Base-by-base conservation (phyloP, 2,888 invertebrate species). In the Standfussiana lucernea region DNA sequence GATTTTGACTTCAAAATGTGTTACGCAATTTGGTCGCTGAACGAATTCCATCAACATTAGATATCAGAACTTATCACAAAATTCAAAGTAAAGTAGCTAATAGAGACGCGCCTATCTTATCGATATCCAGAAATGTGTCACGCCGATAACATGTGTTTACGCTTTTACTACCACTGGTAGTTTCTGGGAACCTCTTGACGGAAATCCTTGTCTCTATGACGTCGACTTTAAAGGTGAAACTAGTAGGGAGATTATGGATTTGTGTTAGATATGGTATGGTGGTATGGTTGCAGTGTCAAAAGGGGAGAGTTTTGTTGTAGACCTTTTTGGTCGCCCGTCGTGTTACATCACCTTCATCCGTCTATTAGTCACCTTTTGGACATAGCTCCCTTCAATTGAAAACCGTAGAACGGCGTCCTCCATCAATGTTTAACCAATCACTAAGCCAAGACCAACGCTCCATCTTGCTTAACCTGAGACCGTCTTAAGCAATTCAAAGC, bases 61-160 rank as follows among this genome's bases (percentile, higher is more conserved):
- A 77, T 85, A 85, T 75, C 73, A 40, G 15, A 50, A 67, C 18
- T 72, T 73, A 80, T 81, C 70, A 75, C 35, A 45, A 53, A 50
- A 75, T 82, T 83, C 84, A 77, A 83, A 83, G 50, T 77, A 71
- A 71, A 85, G 83, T 85, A 88, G 83, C 86, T 64, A 77, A 42
- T 80, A 70, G 82, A 79, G 74, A 83, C 77, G 59, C 8, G 53
- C 37, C 56, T 83, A 86, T 81, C 79, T 85, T 76, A 88, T 87
- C 84, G 86, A 86, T 87, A 84, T 61, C 50, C 32, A 83, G 86
- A 88, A 89, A 85, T 89, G 83, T 89, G 89, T 89, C 90, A 86
- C 77, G 78, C 73, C 77, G 90, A 89, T 88, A 88, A 82, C 77
- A 50, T 77, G 64, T 84, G 80, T 82, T 75, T 72, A 75, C 77